These are phyloP conservation scores for Drosophila mauritiana DNA, from an alignment of 1,140 invertebrate genomes.

Conservation along the genomic window DNA sequence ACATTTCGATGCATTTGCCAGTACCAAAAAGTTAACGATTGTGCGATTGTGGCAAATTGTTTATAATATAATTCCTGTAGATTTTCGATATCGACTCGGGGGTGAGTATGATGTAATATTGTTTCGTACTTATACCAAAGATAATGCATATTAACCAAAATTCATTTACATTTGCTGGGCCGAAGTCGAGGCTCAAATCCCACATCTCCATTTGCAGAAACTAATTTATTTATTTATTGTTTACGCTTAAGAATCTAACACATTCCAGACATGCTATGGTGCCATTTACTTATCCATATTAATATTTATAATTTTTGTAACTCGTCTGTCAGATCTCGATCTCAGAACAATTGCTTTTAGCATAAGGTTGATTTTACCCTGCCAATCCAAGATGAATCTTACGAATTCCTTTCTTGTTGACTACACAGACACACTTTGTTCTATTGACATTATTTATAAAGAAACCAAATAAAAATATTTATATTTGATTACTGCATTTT, in stretches of 20 bases:
- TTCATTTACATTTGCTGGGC: slow-evolving; percentile 53
- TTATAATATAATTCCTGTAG: slow-evolving; percentile 54
- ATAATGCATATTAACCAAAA: slow-evolving; percentile 53
- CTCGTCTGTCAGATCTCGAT: slow-evolving; percentile 41
- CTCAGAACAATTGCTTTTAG: slow-evolving; percentile 52
- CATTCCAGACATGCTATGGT: slow-evolving; percentile 72
- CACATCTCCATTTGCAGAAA: slow-evolving; percentile 27
- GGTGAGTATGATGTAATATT: slow-evolving; percentile 62
- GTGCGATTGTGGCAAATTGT: slow-evolving; percentile 37
- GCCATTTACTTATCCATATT: slow-evolving; percentile 68
- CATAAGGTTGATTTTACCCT: slow-evolving; percentile 46
- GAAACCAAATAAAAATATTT: slow-evolving; percentile 47
- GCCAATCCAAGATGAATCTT: slow-evolving; percentile 10
- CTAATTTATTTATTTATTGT: slow-evolving; percentile 66
- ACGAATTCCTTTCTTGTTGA: slow-evolving; percentile 24
- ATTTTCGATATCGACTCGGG: slow-evolving; percentile 37
- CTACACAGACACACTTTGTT: slow-evolving; percentile 39
- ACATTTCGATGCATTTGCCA: slow-evolving; percentile 55
- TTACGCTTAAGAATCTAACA: slow-evolving; percentile 53
- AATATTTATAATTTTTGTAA: slow-evolving; percentile 33
- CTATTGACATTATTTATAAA: slow-evolving; percentile 39
- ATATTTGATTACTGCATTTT: slow-evolving; percentile 53
- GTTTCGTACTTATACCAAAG: slow-evolving; percentile 67
- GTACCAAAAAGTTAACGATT: slow-evolving; percentile 27
- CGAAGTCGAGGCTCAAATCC: slow-evolving; percentile 38